Conservation (phyloP, 2,888 invertebrate species). For the Cosmia pyralina region DNA sequence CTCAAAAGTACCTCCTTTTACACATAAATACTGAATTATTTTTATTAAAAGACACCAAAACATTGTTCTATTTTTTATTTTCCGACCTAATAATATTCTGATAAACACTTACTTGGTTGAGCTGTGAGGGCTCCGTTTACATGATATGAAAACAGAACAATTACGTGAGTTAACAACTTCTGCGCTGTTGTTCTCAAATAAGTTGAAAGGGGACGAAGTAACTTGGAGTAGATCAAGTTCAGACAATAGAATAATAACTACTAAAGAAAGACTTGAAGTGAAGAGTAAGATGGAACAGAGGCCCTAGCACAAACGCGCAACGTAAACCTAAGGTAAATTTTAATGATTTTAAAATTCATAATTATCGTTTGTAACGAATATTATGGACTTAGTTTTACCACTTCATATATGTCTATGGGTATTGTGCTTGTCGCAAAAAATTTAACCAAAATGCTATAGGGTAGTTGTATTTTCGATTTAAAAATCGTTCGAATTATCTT, state of each 20-base stretch:
- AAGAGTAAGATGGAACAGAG: neutral
- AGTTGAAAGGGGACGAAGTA: constrained; percentile 12
- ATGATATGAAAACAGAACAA: neutral
- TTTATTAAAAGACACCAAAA: neutral
- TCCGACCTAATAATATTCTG: too few species aligned
- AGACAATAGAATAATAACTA: constrained; percentile 15
- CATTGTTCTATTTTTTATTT: neutral
- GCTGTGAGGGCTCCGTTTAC: too few species aligned
- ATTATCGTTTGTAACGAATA: too few species aligned
- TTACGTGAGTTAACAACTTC: neutral
- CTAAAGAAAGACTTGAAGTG: neutral
- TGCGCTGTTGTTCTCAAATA: constrained; percentile 17
- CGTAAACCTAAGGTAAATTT: neutral
- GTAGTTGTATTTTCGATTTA: too few species aligned
- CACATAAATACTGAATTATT: neutral
- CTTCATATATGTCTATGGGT: too few species aligned
- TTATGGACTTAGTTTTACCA: too few species aligned
- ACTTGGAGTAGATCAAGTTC: constrained; percentile 9
- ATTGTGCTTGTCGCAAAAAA: too few species aligned
- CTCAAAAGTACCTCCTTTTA: neutral
- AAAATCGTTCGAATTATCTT: too few species aligned
- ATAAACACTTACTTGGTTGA: neutral
- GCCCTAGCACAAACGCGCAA: neutral
- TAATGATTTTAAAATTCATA: too few species aligned
- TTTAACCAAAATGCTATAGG: too few species aligned